Evolutionary conservation across 2,113 vertebrate genomes (phyloP).

Genomic region (Heliornis fulica): DNA sequence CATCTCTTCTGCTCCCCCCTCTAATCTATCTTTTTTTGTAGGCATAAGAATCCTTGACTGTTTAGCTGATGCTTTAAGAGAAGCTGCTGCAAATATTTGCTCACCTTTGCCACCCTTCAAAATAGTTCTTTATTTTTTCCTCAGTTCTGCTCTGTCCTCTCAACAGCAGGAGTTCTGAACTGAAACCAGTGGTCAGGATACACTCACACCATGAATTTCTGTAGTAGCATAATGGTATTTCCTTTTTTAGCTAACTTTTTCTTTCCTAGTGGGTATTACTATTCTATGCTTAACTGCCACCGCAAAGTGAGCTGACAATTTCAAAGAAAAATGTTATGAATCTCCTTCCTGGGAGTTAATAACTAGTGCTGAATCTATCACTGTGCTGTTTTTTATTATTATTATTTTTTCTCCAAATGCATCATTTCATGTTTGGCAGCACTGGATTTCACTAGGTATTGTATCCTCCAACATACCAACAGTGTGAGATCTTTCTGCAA

Average conservation of each 20-base stretch:
- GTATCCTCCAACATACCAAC: neutral
- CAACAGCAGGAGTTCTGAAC: neutral
- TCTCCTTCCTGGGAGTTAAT: neutral
- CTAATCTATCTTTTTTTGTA: neutral
- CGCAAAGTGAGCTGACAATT: neutral
- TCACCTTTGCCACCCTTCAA: neutral
- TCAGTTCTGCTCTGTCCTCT: neutral
- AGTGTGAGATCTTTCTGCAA: neutral
- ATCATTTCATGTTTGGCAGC: neutral
- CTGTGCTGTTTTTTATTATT: neutral
- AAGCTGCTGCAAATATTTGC: neutral
- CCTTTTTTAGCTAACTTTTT: neutral
- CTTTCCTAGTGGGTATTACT: neutral
- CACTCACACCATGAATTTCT: neutral
- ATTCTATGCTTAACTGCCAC: neutral
- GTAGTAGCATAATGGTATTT: neutral
- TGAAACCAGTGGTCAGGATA: neutral
- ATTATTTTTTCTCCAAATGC: neutral
- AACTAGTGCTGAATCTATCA: neutral
- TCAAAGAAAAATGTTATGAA: neutral
- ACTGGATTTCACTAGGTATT: neutral
- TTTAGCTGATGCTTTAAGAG: neutral
- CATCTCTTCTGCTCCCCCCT: neutral
- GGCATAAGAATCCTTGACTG: neutral
- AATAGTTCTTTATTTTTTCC: neutral